Conservation (phyloP, 2,888 invertebrate species). For the Exephanes ischioxanthus region DNA sequence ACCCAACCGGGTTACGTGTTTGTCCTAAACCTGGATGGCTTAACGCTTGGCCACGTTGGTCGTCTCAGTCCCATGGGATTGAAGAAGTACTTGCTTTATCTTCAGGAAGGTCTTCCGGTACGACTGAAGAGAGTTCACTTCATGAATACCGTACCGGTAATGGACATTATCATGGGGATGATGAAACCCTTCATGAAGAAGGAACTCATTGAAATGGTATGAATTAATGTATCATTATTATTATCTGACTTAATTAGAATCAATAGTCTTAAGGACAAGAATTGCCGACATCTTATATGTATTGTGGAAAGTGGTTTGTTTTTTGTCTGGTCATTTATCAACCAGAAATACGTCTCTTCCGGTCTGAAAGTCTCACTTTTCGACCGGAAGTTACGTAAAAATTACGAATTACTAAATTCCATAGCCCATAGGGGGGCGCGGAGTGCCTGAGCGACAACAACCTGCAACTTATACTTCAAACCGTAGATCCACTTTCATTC, state of each 20-base stretch:
- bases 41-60: conserved; percentile 88
- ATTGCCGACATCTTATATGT: not conserved
- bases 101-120: conserved; percentile 91
- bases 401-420: no score
- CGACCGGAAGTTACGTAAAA: no score
- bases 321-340: no score
- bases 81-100: conserved; percentile 89
- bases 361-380: no score
- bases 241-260: not conserved
- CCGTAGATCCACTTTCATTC: no score
- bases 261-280: not conserved
- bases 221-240: not conserved
- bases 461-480: not conserved
- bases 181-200: conserved; percentile 92
- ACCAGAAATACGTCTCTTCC: no score
- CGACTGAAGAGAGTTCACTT: conserved; percentile 90
- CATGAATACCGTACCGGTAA: conserved; percentile 89
- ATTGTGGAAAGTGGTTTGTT: no score
- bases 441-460: no score
- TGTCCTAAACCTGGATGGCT: conserved; percentile 88
- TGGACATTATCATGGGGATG: conserved; percentile 90
- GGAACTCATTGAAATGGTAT: conserved; percentile 85
- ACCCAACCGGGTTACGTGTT: conserved; percentile 88
- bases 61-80: conserved; percentile 88
- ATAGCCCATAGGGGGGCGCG: no score